Conservation (phyloP, 2,797 vertebrate genomes). For the Psittacula echo region DNA sequence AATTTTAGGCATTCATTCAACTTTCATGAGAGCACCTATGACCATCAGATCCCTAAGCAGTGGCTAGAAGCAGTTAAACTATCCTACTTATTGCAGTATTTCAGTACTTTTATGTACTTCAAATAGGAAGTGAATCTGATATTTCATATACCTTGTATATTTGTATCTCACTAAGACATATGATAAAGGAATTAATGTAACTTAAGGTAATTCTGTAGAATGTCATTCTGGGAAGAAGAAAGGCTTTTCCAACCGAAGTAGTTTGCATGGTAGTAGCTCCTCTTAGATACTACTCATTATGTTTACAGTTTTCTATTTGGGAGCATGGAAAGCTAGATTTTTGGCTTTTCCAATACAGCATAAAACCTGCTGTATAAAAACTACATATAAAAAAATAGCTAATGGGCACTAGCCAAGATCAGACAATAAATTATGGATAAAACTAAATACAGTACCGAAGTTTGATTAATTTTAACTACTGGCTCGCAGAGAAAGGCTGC, state of each 20-base stretch:
- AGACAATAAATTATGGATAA: not conserved
- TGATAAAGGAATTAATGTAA: not conserved
- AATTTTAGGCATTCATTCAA: not conserved
- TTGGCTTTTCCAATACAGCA: not conserved
- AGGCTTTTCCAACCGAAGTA: not conserved
- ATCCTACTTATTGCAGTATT: not conserved
- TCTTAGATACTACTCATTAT: not conserved
- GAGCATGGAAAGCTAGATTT: not conserved
- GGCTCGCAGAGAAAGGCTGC: not conserved
- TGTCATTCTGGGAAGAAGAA: not conserved
- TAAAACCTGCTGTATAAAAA: not conserved
- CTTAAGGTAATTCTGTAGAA: not conserved
- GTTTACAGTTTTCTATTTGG: not conserved
- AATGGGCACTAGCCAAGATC: not conserved
- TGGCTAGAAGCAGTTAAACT: not conserved
- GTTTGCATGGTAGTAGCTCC: not conserved
- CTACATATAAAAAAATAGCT: not conserved
- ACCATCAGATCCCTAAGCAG: not conserved
- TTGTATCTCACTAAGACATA: not conserved
- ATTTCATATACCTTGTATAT: not conserved
- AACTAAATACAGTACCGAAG: not conserved
- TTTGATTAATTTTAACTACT: not conserved
- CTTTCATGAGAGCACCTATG: not conserved
- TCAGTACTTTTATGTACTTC: not conserved
- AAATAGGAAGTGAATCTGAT: not conserved